These are phyloP conservation scores for Eudyptes chrysolophus DNA, from an alignment of 2,113 vertebrate species.

Conservation along the genomic window DNA sequence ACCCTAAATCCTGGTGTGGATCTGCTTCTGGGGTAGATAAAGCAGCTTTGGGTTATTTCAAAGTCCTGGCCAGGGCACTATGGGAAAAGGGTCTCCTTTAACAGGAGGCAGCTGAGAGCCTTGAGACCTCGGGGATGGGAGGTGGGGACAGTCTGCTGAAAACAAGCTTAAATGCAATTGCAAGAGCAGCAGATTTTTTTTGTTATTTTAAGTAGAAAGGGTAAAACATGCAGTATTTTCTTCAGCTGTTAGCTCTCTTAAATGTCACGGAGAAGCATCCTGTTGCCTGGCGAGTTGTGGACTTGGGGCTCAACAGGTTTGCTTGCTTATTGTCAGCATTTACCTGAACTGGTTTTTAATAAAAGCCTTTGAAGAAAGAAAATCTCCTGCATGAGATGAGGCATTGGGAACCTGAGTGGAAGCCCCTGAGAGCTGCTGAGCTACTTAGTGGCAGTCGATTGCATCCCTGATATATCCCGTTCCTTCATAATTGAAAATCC, in stretches of 20 bases:
- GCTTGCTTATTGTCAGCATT: conserved; percentile 27
- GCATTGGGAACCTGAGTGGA: not conserved
- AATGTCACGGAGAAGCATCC: conserved; percentile 41
- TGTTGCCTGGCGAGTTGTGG: not conserved
- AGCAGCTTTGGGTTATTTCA: not conserved
- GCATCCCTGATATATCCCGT: conserved; percentile 25
- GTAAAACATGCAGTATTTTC: conserved; percentile 47
- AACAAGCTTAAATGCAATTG: not conserved
- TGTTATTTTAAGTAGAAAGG: conserved; percentile 20
- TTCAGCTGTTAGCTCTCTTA: conserved; percentile 30
- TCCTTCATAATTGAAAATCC: conserved; percentile 42
- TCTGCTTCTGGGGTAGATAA: not conserved
- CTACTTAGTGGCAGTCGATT: conserved; percentile 55
- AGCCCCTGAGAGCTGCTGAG: conserved; percentile 27
- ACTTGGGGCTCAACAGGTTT: conserved; percentile 9
- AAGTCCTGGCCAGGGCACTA: not conserved
- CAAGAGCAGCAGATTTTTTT: not conserved
- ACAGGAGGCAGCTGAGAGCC: not conserved
- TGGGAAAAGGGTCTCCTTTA: not conserved
- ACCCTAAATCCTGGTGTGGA: not conserved
- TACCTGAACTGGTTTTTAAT: conserved; percentile 50
- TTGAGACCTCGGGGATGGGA: not conserved
- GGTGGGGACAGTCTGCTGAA: not conserved
- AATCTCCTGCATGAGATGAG: conserved; percentile 17
- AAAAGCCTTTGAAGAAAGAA: conserved; percentile 63